Percentiles rank a stretch among this genome's conserved stretches.
These are phyloP conservation scores for Phacellophora camtschatica DNA, from an alignment of 30 jellyfish, hydroid and myxozoan genomes.

Conservation along the genomic window DNA sequence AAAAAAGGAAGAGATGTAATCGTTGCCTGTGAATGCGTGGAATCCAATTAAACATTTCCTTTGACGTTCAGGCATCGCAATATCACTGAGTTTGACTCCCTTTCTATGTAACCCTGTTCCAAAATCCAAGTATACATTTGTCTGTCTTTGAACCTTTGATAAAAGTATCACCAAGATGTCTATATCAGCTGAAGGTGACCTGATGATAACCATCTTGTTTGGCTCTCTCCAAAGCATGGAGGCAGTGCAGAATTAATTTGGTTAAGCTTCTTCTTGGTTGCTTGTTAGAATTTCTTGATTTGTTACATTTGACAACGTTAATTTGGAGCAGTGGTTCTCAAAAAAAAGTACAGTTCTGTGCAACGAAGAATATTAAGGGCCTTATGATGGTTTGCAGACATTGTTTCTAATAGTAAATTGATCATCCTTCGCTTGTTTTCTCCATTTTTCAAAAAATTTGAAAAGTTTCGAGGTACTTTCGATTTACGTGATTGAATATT, in stretches of 20 bases:
- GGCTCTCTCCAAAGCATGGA: background rate
- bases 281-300: background rate
- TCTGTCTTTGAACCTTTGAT: background rate
- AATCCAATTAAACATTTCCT: background rate
- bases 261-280: background rate
- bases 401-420: too few species aligned
- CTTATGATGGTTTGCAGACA: too few species aligned
- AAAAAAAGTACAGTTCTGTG: background rate
- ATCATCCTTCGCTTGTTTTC: too few species aligned
- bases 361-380: too few species aligned
- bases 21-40: slow-evolving; percentile 2
- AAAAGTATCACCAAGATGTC: slow-evolving; percentile 9
- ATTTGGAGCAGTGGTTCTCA: background rate
- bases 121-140: slow-evolving; percentile 5
- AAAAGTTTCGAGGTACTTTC: too few species aligned
- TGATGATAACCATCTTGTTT: background rate
- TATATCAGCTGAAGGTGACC: slow-evolving; percentile 17
- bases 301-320: background rate
- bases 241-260: background rate
- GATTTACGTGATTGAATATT: too few species aligned
- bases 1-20: background rate
- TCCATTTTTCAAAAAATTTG: too few species aligned
- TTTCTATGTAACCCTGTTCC: slow-evolving; percentile 22
- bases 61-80: background rate
- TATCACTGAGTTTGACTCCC: slow-evolving; percentile 15